Evolutionary conservation across 2,888 invertebrate genomes (phyloP), one percentile per base, ranked within the genome.

Genomic region (Bugulina stolonifera): DNA sequence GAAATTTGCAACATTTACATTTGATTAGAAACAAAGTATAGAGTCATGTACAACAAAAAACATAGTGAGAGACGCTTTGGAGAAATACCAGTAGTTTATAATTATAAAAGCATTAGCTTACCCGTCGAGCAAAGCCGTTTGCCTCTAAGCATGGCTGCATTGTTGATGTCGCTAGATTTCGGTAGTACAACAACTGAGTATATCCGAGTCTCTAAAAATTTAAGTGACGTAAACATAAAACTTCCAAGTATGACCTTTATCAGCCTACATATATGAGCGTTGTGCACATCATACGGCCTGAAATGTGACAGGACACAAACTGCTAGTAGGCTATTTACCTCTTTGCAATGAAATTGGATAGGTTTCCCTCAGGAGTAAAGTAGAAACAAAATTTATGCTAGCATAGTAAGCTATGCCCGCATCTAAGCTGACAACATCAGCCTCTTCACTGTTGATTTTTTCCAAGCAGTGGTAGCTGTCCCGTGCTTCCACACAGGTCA

Each of bases 401-500:
- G 92, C 95, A 22, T 93, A 89, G 84, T 94, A 95, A 0, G 95
- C 91, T 86, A 95, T 93, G 1, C 96, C 96, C n/a, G 96, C 91
- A 86, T 97, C 97, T 52, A 97, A 84, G 0, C 91, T 89, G 2
- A 94, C 90, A 64, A 97, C 86, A 69, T 96, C 92, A 0, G 93
- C 94, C 74, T 89, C 87, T 76, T 91, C 91, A 73, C 89, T 86
- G 81, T 94, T 93, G 72, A 96, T 87, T 83, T 89, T 86, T 72
- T 88, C 86, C 90, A 96, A 94, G 79, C 96, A 97, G 79, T 93
- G 93, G 81, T 93, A 94, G 78, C 92, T 92, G 81, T 90, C 92
- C 78, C 89, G 89, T 1, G 90, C 91, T 88, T 89, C 84, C 1
- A 84, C 72, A 71, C 80, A 80, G 18, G 73, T 72, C 0, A 77